A percentile compares a stretch with the other conserved stretches of the same genome.
These are phyloP conservation scores for Rhopalosiphum padi DNA, from an alignment of 1,140 invertebrate species.

Conservation along the genomic window DNA sequence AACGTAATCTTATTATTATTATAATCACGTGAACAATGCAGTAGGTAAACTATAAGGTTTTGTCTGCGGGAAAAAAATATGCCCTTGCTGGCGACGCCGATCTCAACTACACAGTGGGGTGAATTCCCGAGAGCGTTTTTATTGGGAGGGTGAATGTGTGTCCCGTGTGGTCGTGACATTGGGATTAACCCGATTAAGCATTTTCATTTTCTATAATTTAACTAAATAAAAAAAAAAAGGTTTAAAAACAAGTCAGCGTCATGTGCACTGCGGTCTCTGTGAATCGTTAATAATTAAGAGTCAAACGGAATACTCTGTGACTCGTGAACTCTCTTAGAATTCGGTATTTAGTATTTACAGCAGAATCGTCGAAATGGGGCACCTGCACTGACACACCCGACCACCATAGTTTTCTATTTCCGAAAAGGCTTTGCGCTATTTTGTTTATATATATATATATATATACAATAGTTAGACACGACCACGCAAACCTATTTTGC, in stretches of 20 bases:
- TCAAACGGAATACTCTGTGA: neutral
- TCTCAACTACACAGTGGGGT: neutral
- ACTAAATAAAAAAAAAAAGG: too few relatives aligned
- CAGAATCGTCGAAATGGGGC: neutral
- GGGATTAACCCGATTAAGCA: neutral
- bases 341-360: neutral
- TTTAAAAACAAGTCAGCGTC: neutral
- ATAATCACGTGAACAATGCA: neutral
- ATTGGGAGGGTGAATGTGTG: neutral
- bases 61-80: neutral
- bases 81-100: neutral
- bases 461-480: too few relatives aligned
- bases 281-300: neutral
- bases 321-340: neutral
- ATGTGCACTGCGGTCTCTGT: neutral
- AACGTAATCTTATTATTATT: neutral
- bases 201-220: conserved; percentile 3
- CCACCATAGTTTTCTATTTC: neutral
- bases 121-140: neutral
- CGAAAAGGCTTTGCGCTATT: neutral
- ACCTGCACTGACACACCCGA: too few relatives aligned
- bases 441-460: too few relatives aligned
- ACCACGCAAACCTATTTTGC: neutral
- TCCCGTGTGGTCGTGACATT: neutral
- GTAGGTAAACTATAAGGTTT: neutral